Evolutionary conservation across 2,888 invertebrate genomes (phyloP).

Genomic region (Cistogaster globosa): DNA sequence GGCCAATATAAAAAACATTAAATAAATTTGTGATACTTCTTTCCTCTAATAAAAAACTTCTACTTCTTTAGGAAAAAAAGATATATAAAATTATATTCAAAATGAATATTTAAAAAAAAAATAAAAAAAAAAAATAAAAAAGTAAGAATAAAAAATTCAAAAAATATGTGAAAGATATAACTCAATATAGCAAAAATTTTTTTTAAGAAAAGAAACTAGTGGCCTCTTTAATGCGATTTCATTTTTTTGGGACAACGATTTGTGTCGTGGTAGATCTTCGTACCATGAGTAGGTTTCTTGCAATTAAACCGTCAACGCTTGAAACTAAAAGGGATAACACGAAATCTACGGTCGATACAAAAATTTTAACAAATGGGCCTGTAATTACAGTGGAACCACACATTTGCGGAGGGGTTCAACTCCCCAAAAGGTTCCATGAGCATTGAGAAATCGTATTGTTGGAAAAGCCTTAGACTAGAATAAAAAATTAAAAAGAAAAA

Average conservation of each 20-base stretch:
- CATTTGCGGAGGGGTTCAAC: slow-evolving; percentile 11
- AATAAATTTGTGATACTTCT: neutral
- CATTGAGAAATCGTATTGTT: slow-evolving; percentile 4
- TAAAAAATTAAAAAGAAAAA: no score
- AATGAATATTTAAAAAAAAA: no score
- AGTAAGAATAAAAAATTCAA: no score
- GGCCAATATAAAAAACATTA: neutral
- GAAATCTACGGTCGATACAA: slow-evolving; percentile 4
- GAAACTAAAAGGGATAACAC: slow-evolving; percentile 6
- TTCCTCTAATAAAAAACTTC: no score
- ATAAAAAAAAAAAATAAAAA: no score
- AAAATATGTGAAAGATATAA: no score
- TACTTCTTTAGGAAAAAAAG: no score
- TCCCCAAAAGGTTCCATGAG: slow-evolving; percentile 11
- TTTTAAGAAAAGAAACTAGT: neutral
- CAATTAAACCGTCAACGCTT: slow-evolving; percentile 7
- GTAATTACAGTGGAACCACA: neutral
- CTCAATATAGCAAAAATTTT: no score
- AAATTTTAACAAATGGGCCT: slow-evolving; percentile 2
- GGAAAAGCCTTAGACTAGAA: neutral
- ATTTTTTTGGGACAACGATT: neutral
- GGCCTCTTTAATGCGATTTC: slow-evolving; percentile 5
- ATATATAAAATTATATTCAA: no score
- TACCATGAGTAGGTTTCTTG: slow-evolving; percentile 3
- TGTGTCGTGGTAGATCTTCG: slow-evolving; percentile 19